Evolutionary conservation across 35 echinoderm and acorn worm genomes (phyloP), one percentile per base, ranked within the genome.

Genomic region (Chiridota heheva): DNA sequence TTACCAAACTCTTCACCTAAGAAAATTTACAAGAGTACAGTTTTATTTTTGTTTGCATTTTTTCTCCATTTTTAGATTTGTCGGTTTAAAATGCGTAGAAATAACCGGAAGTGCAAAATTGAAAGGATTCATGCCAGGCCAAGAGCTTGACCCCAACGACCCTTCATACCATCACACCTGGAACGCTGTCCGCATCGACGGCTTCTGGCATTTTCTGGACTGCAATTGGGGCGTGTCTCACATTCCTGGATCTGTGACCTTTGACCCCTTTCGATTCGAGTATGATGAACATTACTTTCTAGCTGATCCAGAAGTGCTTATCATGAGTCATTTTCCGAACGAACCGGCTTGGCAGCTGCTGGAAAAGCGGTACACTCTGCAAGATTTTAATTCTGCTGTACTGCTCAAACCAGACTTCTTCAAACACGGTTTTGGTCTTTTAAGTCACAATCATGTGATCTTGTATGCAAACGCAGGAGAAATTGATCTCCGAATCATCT

Each of bases 201-300:
- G 88, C 55, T 91, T 88, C 85, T 98, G 95, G 95, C 95, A 98
- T 69, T 98, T 98, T 69, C 28, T 98, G 10, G 95, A 98, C 62
- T 98, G 95, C 69, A 98, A 98, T 67, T 98, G 95, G 95, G 95
- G 95, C 0, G 95, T 98, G 56, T 98, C 95, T 10, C 89, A 98
- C 55, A 98, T 98, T 44, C 61, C 66, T 41, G 89, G 81, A 7
- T 91, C 95, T 7, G 76, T 86, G 73, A 76, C 92, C 36, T 96
- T 90, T 78, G 91, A 96, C 58, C 91, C 91, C 7, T 96, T 96
- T 68, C 86, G 91, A 16, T 96, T 89, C 44, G 81, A 96, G 58
- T 96, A 96, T 44, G 91, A 97, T 62, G 94, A 97, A 69, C 94
- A 97, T 55, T 97, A 97, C 80, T 97, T 97, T 60, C 68, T 97